Conservation (phyloP, 1,140 invertebrate species). For the Leptinotarsa undecemlineata region DNA sequence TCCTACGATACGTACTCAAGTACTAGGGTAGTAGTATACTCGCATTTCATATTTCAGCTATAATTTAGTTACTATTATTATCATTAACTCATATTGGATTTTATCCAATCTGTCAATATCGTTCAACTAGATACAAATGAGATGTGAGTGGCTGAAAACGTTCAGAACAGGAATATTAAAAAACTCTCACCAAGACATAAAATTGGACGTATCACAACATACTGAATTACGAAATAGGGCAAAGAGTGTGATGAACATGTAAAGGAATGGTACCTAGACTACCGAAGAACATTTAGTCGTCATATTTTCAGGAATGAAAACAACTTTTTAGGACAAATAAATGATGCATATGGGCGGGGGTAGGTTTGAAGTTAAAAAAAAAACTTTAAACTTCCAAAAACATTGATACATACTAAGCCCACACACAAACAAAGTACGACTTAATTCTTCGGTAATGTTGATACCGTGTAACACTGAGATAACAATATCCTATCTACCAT, state of each 20-base stretch:
- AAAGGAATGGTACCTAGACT: neutral
- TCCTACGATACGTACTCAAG: too few relatives aligned
- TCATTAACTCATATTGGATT: too few relatives aligned
- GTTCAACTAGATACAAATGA: neutral
- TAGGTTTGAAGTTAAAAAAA: too few relatives aligned
- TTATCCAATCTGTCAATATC: neutral
- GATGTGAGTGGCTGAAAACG: neutral
- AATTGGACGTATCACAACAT: neutral
- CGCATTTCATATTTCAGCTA: too few relatives aligned
- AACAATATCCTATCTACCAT: constrained; percentile 50
- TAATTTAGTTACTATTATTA: too few relatives aligned
- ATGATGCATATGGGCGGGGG: too few relatives aligned
- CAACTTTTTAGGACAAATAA: too few relatives aligned
- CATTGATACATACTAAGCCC: too few relatives aligned
- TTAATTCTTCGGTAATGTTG: constrained; percentile 4
- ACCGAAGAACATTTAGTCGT: neutral
- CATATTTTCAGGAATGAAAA: too few relatives aligned
- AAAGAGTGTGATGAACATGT: neutral
- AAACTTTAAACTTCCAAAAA: too few relatives aligned
- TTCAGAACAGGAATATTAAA: neutral
- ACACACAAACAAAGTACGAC: too few relatives aligned
- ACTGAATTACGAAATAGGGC: neutral
- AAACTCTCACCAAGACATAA: neutral
- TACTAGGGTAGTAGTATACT: too few relatives aligned
- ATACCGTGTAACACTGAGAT: constrained; percentile 21